phyloP scores from a whole-genome alignment of 2,888 invertebrate genomes.

The Agrochola litura region DNA sequence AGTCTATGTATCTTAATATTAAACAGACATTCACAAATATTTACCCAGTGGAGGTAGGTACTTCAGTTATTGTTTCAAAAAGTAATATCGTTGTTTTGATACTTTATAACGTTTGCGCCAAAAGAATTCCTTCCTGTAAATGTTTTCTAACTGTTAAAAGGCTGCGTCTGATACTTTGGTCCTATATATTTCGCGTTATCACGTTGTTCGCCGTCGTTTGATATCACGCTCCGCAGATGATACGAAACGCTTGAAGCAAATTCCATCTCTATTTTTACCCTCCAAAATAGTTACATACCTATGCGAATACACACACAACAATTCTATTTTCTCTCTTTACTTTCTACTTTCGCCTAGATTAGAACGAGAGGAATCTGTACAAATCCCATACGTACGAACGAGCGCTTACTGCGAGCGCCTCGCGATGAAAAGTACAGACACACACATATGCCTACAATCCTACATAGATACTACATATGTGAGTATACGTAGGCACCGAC shows the following conservation, averaged over 20 bases:
- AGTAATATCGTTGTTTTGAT: slow-evolving; percentile 27
- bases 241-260: slow-evolving; percentile 42
- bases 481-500: slow-evolving; percentile 6
- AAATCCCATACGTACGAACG: slow-evolving; percentile 55
- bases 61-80: slow-evolving; percentile 29
- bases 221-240: slow-evolving; percentile 48
- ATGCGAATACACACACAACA: slow-evolving; percentile 28
- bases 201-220: slow-evolving; percentile 45
- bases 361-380: slow-evolving; percentile 57
- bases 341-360: slow-evolving; percentile 57
- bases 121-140: slow-evolving; percentile 39
- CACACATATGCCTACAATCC: slow-evolving; percentile 26
- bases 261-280: slow-evolving; percentile 54
- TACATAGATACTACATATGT: slow-evolving; percentile 16
- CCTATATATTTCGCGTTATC: slow-evolving; percentile 43
- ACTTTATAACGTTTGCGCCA: slow-evolving; percentile 14
- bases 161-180: slow-evolving; percentile 25
- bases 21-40: background rate
- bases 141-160: slow-evolving; percentile 35
- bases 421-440: slow-evolving; percentile 46
- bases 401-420: slow-evolving; percentile 44
- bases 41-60: background rate
- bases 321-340: slow-evolving; percentile 57
- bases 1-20: background rate
- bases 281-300: slow-evolving; percentile 25